phyloP scores from a whole-genome alignment of 2,797 vertebrate genomes.

The Melanotaenia trifasciata region DNA sequence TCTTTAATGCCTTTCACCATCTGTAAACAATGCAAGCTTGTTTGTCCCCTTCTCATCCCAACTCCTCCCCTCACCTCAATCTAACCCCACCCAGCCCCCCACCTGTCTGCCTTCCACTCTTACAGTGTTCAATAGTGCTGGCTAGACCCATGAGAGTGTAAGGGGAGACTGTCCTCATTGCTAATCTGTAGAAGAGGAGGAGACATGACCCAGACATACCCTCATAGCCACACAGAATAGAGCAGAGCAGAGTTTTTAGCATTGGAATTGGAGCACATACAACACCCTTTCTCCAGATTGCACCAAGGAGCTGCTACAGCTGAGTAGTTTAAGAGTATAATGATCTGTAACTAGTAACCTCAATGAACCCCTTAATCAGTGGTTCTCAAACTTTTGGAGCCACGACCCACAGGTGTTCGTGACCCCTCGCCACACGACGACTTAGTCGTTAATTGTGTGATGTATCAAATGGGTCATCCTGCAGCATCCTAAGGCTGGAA shows the following conservation, averaged over 20 bases:
- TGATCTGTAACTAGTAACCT: neutral
- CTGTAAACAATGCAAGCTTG: constrained; percentile 50
- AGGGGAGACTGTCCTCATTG: constrained; percentile 55
- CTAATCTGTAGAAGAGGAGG: constrained; percentile 50
- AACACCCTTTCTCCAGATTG: neutral
- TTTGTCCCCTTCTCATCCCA: constrained; percentile 4
- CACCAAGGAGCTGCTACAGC: neutral
- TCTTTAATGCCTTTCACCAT: constrained; percentile 2
- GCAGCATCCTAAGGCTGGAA: too few species aligned
- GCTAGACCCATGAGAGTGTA: constrained; percentile 41
- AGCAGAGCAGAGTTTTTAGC: constrained; percentile 9
- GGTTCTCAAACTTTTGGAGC: too few species aligned
- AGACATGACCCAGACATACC: constrained; percentile 63
- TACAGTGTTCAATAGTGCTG: constrained; percentile 20
- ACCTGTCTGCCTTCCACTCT: constrained; percentile 27
- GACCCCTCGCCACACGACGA: too few species aligned
- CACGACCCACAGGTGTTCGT: too few species aligned
- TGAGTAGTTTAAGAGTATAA: neutral
- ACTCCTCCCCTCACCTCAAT: constrained; percentile 37
- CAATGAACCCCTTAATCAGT: neutral
- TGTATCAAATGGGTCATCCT: too few species aligned
- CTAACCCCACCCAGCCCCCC: constrained; percentile 19
- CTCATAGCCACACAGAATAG: constrained; percentile 26
- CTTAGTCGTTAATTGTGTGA: too few species aligned
- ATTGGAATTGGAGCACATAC: neutral